Evolutionary conservation across 2,113 vertebrate species (phyloP), one percentile per base, ranked within the genome.

Genomic region (Pelecanus crispus): DNA sequence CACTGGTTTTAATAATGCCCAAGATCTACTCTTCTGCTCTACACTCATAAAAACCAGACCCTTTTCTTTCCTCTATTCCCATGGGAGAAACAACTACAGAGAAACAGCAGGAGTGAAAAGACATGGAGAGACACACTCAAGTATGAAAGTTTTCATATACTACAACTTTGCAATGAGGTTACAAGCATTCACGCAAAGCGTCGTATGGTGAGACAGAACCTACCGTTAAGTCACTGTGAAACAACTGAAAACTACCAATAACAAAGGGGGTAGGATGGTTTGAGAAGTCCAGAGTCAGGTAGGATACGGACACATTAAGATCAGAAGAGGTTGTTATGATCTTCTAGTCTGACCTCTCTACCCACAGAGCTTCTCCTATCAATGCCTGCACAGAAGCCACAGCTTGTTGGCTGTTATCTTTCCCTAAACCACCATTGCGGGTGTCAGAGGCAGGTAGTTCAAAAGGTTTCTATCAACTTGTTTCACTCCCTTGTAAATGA

Each of bases 131-230:
- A 78, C 44, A 91, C 29, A 71, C 77, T 93, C 55, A 40, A 19
- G 28, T 40, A 13, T 11, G 63, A 91, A 95, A 80, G 72, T n/a
- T 86, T 73, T 38, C 20, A 72, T 21, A 17, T 20, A 12, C 17
- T 34, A 65, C 15, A 25, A 7, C 36, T 87, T 58, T 26, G n/a
- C 70, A 50, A 29, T 0, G 5, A 62, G 34, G 50, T 83, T 49
- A 50, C 7, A 53, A 70, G 75, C 21, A 53, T 15, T 70, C n/a
- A 59, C 0, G 0, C 19, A 72, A 65, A 71, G 31, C 38, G n/a
- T 19, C 0, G 0, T 4, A 24, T 0, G 1, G 29, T 1, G 26
- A 73, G 58, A 45, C 31, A 50, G 32, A 74, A 82, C 12, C 47
- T 61, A 34, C 70, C 1, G 3, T 14, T 22, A 36, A 52, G 28